These are phyloP conservation scores for Homarus gammarus DNA, from an alignment of 2,888 invertebrate species.

Conservation along the genomic window DNA sequence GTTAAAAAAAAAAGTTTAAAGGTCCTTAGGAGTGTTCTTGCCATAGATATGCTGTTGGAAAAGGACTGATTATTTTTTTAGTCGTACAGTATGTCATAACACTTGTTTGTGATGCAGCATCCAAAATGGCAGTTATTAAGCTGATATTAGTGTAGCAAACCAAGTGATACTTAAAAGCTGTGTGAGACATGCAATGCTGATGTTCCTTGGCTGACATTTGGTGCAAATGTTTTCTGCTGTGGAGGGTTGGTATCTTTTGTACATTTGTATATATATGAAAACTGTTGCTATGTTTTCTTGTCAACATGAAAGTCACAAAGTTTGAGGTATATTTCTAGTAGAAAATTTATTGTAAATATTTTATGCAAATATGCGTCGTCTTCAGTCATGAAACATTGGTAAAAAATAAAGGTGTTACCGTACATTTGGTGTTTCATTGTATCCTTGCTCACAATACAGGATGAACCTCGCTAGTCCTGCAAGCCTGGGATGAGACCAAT, in stretches of 20 bases:
- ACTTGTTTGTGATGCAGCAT: constrained; percentile 37
- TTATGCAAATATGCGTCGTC: constrained; percentile 73
- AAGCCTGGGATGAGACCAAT: too few species aligned
- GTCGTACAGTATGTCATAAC: background rate
- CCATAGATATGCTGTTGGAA: background rate
- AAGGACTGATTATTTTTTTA: constrained; percentile 9
- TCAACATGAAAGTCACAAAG: constrained; percentile 73
- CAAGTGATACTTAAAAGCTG: constrained; percentile 56
- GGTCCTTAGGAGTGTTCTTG: constrained; percentile 10
- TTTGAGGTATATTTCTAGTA: constrained; percentile 75
- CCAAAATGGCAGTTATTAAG: constrained; percentile 35
- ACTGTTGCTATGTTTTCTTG: constrained; percentile 74
- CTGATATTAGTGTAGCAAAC: constrained; percentile 44
- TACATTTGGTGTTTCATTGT: constrained; percentile 18
- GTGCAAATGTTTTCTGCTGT: constrained; percentile 68
- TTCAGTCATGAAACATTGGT: constrained; percentile 69
- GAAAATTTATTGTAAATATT: constrained; percentile 74
- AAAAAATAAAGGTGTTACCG: constrained; percentile 70
- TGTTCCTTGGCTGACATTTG: constrained; percentile 64
- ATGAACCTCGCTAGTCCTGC: too few species aligned
- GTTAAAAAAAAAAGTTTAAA: constrained; percentile 9
- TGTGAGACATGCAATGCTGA: constrained; percentile 51
- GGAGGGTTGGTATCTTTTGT: constrained; percentile 72
- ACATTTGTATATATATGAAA: constrained; percentile 72
- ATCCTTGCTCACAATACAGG: too few species aligned